Conservation (phyloP, 30 jellyfish, hydroid and myxozoan genomes). For the Clytia hemisphaerica region DNA sequence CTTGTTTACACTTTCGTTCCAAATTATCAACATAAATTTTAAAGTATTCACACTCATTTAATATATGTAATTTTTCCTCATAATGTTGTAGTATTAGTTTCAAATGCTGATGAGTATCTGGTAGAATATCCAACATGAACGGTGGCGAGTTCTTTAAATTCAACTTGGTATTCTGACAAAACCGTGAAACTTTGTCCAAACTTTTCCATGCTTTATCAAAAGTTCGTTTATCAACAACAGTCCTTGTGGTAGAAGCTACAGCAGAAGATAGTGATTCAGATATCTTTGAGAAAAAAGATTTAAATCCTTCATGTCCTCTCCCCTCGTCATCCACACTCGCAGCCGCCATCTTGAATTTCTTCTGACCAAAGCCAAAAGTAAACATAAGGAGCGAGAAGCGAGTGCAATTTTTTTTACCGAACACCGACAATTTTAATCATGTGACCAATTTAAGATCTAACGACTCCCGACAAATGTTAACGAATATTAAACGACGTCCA, state of each 20-base stretch:
- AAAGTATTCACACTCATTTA: conserved; percentile 89
- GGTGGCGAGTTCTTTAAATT: conserved; percentile 94
- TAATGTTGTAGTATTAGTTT: conserved; percentile 57
- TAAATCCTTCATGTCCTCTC: not conserved
- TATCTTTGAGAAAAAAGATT: conserved; percentile 38
- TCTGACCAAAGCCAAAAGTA: too few species aligned
- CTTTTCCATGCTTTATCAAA: conserved; percentile 83
- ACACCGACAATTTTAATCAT: too few species aligned
- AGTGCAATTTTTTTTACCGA: too few species aligned
- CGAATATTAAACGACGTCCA: too few species aligned
- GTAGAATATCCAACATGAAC: conserved; percentile 80
- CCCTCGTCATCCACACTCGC: conserved; percentile 25
- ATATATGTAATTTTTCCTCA: conserved; percentile 58
- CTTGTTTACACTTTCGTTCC: conserved; percentile 79
- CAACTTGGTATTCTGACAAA: conserved; percentile 67
- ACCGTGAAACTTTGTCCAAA: conserved; percentile 82
- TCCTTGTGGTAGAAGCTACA: conserved; percentile 37
- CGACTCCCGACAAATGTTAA: too few species aligned
- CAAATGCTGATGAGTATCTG: conserved; percentile 89
- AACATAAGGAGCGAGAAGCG: too few species aligned
- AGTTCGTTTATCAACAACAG: conserved; percentile 61
- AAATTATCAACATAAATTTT: conserved; percentile 69
- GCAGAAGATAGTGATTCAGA: conserved; percentile 31
- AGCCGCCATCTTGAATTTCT: conserved; percentile 30
- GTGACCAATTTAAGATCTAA: too few species aligned